Percentiles rank a stretch among this genome's conserved stretches.
phyloP scores from a whole-genome alignment of 2,888 invertebrate species.

The Scaptodrosophila latifasciaeformis region DNA sequence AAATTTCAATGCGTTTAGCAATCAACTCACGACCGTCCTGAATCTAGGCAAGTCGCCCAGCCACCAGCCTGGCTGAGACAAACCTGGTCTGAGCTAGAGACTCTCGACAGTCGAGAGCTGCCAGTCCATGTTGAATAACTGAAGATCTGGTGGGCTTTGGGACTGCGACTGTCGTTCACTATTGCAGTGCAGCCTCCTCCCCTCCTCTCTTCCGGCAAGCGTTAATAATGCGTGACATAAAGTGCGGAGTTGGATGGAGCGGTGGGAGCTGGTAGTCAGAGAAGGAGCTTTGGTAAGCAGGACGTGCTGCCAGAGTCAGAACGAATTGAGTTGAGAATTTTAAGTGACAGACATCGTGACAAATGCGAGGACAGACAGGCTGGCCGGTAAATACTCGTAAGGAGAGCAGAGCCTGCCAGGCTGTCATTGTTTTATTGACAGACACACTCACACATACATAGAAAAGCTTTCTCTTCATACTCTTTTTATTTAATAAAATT shows the following conservation, averaged over 20 bases:
- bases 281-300: constrained; percentile 36
- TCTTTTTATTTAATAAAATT: no score
- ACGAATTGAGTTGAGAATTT: constrained; percentile 63
- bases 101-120: no score
- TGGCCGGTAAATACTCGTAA: constrained; percentile 20
- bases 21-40: constrained; percentile 55
- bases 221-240: constrained; percentile 67
- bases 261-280: no score
- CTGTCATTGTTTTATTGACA: constrained; percentile 60
- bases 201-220: no score
- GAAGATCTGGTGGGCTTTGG: no score
- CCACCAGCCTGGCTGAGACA: no score
- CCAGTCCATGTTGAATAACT: no score
- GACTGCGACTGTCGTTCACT: background rate
- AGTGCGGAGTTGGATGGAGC: no score
- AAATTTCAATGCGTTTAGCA: constrained; percentile 55
- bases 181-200: no score
- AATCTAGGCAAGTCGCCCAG: constrained; percentile 31
- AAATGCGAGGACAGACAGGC: constrained; percentile 9
- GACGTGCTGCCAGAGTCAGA: constrained; percentile 47
- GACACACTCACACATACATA: constrained; percentile 4
- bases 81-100: no score
- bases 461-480: background rate
- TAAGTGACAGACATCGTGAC: constrained; percentile 47
- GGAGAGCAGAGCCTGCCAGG: constrained; percentile 32